Conservation (phyloP, 2,888 invertebrate species). For the Busseola fusca region DNA sequence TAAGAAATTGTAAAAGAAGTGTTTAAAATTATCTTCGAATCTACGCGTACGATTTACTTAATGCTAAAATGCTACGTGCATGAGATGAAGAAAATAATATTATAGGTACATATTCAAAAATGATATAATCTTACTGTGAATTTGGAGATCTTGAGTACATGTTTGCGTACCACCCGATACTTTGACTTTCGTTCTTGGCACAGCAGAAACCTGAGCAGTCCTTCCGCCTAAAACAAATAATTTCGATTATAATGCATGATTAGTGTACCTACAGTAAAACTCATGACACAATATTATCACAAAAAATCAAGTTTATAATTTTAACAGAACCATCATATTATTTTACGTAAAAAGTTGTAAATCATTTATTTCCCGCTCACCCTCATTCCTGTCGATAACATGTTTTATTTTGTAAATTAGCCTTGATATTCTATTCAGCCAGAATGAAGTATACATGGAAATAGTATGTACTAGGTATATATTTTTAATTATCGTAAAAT, state of each 20-base stretch:
- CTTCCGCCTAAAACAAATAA: conserved; percentile 80
- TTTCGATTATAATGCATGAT: neutral
- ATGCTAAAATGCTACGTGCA: conserved; percentile 26
- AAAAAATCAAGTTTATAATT: neutral
- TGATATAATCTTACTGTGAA: conserved; percentile 88
- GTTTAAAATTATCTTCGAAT: neutral
- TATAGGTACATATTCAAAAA: neutral
- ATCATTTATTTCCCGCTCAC: neutral
- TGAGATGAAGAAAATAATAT: conserved; percentile 5
- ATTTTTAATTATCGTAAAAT: neutral
- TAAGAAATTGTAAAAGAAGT: neutral
- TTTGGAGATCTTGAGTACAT: conserved; percentile 93
- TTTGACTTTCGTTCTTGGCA: conserved; percentile 95
- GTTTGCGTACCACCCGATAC: conserved; percentile 97
- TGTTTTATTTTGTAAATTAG: neutral
- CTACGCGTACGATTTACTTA: neutral
- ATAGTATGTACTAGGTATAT: neutral
- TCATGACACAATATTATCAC: neutral
- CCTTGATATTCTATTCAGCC: neutral
- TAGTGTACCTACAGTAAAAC: neutral
- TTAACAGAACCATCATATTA: neutral
- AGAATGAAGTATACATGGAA: neutral
- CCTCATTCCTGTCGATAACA: too few species aligned
- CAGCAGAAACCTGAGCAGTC: conserved; percentile 95
- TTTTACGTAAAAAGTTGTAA: neutral